phyloP scores from a whole-genome alignment of 2,888 invertebrate species.

The Apotomis turbidana region DNA sequence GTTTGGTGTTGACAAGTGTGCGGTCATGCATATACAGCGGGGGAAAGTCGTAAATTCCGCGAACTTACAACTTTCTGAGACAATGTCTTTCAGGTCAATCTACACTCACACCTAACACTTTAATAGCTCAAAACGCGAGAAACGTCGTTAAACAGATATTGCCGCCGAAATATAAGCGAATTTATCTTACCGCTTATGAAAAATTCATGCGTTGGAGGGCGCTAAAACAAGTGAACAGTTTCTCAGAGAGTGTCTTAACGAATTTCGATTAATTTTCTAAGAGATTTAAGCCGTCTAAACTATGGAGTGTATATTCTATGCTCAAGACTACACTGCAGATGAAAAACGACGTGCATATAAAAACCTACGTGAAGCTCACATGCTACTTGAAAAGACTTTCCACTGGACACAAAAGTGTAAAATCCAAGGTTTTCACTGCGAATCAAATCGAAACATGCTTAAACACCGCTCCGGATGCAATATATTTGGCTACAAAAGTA shows the following conservation, averaged over 20 bases:
- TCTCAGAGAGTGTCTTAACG: background rate
- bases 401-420: background rate
- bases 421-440: background rate
- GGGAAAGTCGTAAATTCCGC: too few species aligned
- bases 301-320: constrained; percentile 1
- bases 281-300: background rate
- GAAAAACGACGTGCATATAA: background rate
- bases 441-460: constrained; percentile 1
- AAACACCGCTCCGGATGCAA: background rate
- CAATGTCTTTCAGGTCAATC: too few species aligned
- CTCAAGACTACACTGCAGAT: background rate
- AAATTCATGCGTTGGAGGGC: too few species aligned
- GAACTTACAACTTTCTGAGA: too few species aligned
- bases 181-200: too few species aligned
- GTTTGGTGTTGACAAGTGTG: too few species aligned
- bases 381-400: background rate
- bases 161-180: too few species aligned
- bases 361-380: background rate
- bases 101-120: too few species aligned
- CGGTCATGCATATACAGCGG: too few species aligned
- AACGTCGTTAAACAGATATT: too few species aligned
- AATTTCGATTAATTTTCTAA: background rate
- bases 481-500: background rate
- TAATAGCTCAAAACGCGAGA: too few species aligned
- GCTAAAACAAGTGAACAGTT: too few species aligned